Evolutionary conservation across 2,113 vertebrate species (phyloP).

Genomic region (Promerops cafer): DNA sequence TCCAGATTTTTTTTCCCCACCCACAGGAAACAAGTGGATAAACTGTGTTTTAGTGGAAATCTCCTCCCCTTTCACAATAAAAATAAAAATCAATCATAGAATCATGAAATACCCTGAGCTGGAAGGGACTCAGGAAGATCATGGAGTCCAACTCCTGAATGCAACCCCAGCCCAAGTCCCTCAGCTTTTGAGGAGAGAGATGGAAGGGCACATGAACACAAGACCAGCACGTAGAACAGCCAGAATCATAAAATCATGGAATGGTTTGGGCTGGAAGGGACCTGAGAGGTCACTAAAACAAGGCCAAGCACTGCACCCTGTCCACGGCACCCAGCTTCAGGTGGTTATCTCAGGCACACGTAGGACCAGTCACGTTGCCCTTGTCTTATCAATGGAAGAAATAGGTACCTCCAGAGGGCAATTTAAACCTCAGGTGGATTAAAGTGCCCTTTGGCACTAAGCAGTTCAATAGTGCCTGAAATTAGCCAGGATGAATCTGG

Average conservation of each 20-base stretch:
- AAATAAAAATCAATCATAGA: neutral
- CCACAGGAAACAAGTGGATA: neutral
- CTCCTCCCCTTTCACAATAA: neutral
- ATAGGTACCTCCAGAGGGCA: conserved; percentile 22
- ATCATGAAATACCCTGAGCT: neutral
- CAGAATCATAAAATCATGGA: neutral
- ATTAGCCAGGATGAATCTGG: conserved; percentile 3
- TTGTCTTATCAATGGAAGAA: neutral
- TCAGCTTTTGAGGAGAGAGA: neutral
- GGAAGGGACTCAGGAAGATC: neutral
- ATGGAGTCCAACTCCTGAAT: neutral
- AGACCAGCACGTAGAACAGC: fast-evolving
- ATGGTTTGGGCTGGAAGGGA: neutral
- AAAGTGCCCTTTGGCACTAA: conserved; percentile 41
- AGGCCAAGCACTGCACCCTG: neutral
- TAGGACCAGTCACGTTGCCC: neutral
- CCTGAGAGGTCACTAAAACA: neutral
- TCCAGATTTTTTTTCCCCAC: neutral
- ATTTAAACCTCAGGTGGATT: conserved; percentile 45
- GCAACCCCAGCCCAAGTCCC: neutral
- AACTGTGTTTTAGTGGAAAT: neutral
- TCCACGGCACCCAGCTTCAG: neutral
- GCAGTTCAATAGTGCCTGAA: conserved; percentile 48
- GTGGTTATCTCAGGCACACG: neutral
- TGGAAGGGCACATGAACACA: neutral